Percentiles rank a stretch among this genome's conserved stretches.
Evolutionary conservation across 2,797 vertebrate species (phyloP).

Genomic region (Erpetoichthys calabaricus): DNA sequence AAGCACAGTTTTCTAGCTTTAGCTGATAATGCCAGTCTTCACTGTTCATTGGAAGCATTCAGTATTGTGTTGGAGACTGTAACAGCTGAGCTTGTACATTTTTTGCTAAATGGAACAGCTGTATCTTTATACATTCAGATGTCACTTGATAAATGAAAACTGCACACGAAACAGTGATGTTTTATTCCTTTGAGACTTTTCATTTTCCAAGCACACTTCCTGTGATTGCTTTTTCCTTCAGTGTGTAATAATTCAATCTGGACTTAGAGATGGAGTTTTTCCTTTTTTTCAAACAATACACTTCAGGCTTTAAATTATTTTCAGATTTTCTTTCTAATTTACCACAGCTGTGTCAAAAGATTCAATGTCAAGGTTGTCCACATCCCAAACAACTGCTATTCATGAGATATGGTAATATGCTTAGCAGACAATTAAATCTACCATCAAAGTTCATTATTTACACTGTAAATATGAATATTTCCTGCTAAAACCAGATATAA

Average conservation of each 20-base stretch:
- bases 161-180: not conserved
- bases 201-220: not conserved
- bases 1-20: not conserved
- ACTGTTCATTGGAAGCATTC: not conserved
- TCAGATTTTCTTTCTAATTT: too few species aligned
- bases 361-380: too few species aligned
- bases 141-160: not conserved
- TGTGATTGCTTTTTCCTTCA: not conserved
- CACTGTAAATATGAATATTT: too few species aligned
- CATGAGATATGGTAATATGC: too few species aligned
- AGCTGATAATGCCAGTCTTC: not conserved
- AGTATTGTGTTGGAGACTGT: not conserved
- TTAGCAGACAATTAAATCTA: too few species aligned
- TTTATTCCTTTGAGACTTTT: not conserved
- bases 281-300: too few species aligned
- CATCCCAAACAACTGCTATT: too few species aligned
- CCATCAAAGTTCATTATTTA: too few species aligned
- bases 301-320: too few species aligned
- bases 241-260: not conserved
- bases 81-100: not conserved
- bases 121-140: not conserved
- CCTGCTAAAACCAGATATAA: too few species aligned
- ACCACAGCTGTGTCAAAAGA: too few species aligned
- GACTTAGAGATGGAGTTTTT: too few species aligned
- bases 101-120: not conserved